phyloP scores from a whole-genome alignment of 2,888 invertebrate genomes.

The Apantesis nais region DNA sequence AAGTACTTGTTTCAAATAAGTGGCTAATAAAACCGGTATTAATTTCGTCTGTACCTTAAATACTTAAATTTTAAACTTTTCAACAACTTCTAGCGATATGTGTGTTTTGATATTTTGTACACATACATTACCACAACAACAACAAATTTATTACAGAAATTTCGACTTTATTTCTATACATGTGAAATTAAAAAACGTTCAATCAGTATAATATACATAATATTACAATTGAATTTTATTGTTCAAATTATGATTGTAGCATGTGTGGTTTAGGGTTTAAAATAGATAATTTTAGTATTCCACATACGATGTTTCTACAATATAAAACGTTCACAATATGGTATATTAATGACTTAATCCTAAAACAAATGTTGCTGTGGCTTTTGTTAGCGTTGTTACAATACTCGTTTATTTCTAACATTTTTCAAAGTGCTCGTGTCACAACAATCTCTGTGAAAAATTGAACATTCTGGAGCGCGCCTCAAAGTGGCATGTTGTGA shows the following conservation, averaged over 20 bases:
- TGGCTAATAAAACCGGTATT: constrained; percentile 33
- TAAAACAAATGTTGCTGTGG: constrained; percentile 6
- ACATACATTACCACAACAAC: too few species aligned
- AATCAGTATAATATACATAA: neutral
- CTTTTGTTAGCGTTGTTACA: neutral
- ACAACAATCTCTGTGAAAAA: neutral
- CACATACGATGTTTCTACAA: neutral
- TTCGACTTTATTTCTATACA: neutral
- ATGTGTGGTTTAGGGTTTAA: neutral
- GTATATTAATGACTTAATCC: constrained; percentile 16
- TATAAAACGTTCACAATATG: constrained; percentile 12
- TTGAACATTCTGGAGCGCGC: neutral
- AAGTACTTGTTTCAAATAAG: constrained; percentile 21
- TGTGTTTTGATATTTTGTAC: neutral
- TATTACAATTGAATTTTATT: neutral
- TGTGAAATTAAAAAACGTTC: neutral
- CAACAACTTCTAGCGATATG: constrained; percentile 13
- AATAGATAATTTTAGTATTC: neutral
- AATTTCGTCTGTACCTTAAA: constrained; percentile 29
- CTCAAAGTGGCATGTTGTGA: neutral
- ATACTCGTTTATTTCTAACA: neutral
- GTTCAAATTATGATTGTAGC: neutral
- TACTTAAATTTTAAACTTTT: constrained; percentile 31
- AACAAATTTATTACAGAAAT: neutral
- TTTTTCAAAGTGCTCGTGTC: neutral